These are phyloP conservation scores for Reticulitermes lucifugus DNA, from an alignment of 2,888 invertebrate species.

Conservation along the genomic window DNA sequence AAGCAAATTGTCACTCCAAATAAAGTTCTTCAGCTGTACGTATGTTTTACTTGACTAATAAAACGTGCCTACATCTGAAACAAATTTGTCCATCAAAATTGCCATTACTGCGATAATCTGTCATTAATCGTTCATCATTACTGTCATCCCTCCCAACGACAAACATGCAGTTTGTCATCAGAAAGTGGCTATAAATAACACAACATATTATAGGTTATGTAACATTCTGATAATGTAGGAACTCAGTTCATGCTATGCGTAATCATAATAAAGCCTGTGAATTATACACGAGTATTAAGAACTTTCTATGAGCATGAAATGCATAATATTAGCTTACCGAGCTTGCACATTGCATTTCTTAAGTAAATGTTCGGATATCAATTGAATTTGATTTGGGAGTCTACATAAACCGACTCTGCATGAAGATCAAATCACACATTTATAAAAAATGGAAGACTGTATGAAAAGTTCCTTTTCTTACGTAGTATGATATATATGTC, in stretches of 20 bases:
- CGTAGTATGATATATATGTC: too few relatives aligned
- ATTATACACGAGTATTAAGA: not conserved
- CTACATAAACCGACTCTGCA: too few relatives aligned
- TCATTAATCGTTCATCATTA: conserved; percentile 2
- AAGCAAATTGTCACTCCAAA: too few relatives aligned
- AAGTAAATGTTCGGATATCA: too few relatives aligned
- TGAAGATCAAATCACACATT: too few relatives aligned
- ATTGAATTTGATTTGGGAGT: too few relatives aligned
- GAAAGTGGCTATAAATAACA: not conserved
- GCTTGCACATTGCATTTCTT: too few relatives aligned
- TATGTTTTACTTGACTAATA: not conserved
- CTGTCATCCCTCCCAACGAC: not conserved
- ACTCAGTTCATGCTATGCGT: not conserved
- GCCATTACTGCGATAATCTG: conserved; percentile 16
- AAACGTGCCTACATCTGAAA: conserved; percentile 7
- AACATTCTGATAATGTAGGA: not conserved
- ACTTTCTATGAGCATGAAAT: not conserved
- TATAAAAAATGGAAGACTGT: too few relatives aligned
- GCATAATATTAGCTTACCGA: too few relatives aligned
- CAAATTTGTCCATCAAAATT: not conserved
- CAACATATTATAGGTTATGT: not conserved
- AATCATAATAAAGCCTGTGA: not conserved
- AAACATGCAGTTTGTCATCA: not conserved
- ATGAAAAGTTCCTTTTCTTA: too few relatives aligned
- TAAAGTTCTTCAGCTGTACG: too few relatives aligned